A percentile compares a stretch with the other conserved stretches of the same genome.
Evolutionary conservation across 2,888 invertebrate genomes (phyloP).

Genomic region (Eupeodes latifasciatus): DNA sequence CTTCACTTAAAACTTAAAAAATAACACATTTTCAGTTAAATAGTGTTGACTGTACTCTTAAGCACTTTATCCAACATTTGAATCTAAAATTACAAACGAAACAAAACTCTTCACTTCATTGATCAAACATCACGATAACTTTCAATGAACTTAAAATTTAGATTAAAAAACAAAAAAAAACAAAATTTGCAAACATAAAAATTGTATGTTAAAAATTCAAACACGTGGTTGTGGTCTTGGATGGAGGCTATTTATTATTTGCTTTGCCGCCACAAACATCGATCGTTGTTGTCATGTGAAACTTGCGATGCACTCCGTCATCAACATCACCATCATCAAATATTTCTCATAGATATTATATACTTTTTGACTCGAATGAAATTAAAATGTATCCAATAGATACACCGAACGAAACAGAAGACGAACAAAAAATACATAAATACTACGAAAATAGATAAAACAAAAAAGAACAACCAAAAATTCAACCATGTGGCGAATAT

Average conservation of each 20-base stretch:
- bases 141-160: constrained; percentile 59
- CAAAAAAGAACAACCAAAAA: constrained; percentile 6
- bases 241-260: neutral
- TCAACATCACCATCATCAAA: neutral
- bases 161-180: constrained; percentile 10
- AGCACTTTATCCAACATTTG: neutral
- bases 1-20: neutral
- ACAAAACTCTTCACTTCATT: constrained; percentile 16
- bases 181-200: constrained; percentile 8
- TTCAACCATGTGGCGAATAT: constrained; percentile 31
- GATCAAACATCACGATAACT: constrained; percentile 23
- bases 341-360: neutral
- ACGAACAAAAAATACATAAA: constrained; percentile 13
- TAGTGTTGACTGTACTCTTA: neutral
- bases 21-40: neutral
- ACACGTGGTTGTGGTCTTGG: constrained; percentile 64
- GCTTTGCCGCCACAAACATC: constrained; percentile 24
- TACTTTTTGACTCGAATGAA: constrained; percentile 21
- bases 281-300: constrained; percentile 37
- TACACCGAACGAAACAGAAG: constrained; percentile 3
- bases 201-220: constrained; percentile 11
- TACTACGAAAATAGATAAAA: constrained; percentile 59
- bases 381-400: constrained; percentile 11
- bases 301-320: constrained; percentile 25
- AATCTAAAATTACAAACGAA: neutral